phyloP scores from a whole-genome alignment of 2,797 vertebrate species.

The Poeciliopsis infans region DNA sequence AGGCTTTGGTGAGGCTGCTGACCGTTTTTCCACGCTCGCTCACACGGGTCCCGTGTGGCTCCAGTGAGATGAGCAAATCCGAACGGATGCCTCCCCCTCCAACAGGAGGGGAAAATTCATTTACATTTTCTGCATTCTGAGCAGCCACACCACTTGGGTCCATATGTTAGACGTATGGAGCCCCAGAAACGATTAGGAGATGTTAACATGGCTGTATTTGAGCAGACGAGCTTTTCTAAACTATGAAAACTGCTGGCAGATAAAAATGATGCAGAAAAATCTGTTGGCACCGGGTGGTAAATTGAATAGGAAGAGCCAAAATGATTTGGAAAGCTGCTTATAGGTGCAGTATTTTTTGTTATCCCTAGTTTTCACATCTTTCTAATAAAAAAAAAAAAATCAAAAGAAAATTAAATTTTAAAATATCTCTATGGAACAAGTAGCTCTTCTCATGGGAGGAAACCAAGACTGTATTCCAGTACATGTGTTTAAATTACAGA shows the following conservation, averaged over 20 bases:
- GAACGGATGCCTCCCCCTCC: conserved; percentile 66
- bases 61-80: conserved; percentile 73
- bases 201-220: conserved; percentile 66
- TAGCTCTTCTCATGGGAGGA: neutral
- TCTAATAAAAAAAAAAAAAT: neutral
- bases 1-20: conserved; percentile 47
- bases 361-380: neutral
- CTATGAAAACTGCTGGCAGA: conserved; percentile 34
- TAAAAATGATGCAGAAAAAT: neutral
- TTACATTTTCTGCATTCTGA: conserved; percentile 68
- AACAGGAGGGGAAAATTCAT: conserved; percentile 65
- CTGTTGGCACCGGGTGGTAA: neutral
- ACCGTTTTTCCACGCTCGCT: conserved; percentile 43
- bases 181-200: conserved; percentile 54
- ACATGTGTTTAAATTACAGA: neutral
- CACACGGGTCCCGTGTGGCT: conserved; percentile 59
- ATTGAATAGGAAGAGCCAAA: neutral
- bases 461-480: neutral
- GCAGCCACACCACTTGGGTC: conserved; percentile 76
- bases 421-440: neutral
- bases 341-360: neutral
- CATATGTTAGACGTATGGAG: conserved; percentile 65
- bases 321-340: neutral
- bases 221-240: conserved; percentile 51
- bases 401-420: neutral